A percentile compares a stretch with the other conserved stretches of the same genome.
phyloP scores from a whole-genome alignment of 2,888 invertebrate species.

The Acleris emargana region DNA sequence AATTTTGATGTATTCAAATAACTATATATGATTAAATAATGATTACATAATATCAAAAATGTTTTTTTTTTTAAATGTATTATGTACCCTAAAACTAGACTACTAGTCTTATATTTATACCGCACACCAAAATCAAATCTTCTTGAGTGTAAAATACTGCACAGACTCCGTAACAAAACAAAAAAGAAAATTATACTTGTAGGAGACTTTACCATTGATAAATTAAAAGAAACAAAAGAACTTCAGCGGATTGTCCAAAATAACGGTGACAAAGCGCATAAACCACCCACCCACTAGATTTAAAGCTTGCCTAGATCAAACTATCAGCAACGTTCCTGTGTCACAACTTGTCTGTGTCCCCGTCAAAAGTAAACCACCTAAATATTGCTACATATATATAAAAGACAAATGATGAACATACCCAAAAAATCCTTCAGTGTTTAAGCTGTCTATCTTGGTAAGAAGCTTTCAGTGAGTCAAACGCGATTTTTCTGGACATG shows the following conservation, averaged over 20 bases:
- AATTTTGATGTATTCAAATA: slow-evolving; percentile 77
- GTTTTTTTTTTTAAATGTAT: slow-evolving; percentile 45
- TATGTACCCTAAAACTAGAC: not conserved
- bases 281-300: slow-evolving; percentile 4
- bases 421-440: not conserved
- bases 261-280: slow-evolving; percentile 6
- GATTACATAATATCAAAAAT: slow-evolving; percentile 62
- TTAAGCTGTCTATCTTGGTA: not conserved
- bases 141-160: not conserved
- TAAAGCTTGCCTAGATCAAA: slow-evolving; percentile 17
- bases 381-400: not conserved
- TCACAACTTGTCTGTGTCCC: not conserved
- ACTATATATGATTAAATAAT: slow-evolving; percentile 74
- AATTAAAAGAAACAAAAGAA: slow-evolving; percentile 6
- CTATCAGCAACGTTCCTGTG: slow-evolving; percentile 7
- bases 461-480: not conserved
- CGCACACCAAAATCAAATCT: slow-evolving; percentile 22
- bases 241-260: slow-evolving; percentile 10
- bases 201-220: slow-evolving; percentile 21
- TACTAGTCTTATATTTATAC: slow-evolving; percentile 17
- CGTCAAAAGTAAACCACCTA: not conserved
- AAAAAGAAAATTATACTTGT: slow-evolving; percentile 11
- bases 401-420: not conserved
- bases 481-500: not conserved
- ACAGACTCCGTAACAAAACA: not conserved